These are phyloP conservation scores for Montipora foliosa DNA, from an alignment of 64 coral and sea anemone genomes.

Conservation along the genomic window DNA sequence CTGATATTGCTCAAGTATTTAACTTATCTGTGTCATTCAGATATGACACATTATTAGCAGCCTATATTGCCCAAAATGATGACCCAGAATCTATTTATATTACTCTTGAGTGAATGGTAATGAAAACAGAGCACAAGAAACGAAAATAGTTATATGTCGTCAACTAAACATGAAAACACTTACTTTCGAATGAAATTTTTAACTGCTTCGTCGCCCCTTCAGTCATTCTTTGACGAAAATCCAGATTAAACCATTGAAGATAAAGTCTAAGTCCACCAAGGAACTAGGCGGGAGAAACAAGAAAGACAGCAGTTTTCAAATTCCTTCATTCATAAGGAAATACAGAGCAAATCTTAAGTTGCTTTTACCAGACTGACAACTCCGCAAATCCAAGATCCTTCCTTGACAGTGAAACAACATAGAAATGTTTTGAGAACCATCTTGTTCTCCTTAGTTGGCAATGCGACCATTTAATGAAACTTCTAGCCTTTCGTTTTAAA, in stretches of 20 bases:
- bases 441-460: not conserved
- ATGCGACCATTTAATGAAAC: not conserved
- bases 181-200: conserved; percentile 6
- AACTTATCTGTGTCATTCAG: too few species aligned
- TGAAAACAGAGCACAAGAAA: not conserved
- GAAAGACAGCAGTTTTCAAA: not conserved
- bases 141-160: not conserved
- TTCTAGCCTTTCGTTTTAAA: not conserved
- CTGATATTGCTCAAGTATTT: too few species aligned
- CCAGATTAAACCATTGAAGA: conserved; percentile 56
- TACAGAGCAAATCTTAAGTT: not conserved
- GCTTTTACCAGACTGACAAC: conserved; percentile 48
- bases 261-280: conserved; percentile 45
- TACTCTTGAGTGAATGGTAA: not conserved
- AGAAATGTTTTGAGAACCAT: conserved; percentile 64
- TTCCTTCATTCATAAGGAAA: not conserved
- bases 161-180: not conserved
- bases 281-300: conserved; percentile 2
- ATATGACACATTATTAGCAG: too few species aligned
- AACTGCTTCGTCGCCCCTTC: not conserved
- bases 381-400: conserved; percentile 59
- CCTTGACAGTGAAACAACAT: conserved; percentile 58
- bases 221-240: conserved; percentile 55
- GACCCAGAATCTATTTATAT: too few species aligned
- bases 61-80: too few species aligned